Evolutionary conservation across 2,797 vertebrate species (phyloP).

Genomic region (Pipistrellus pygmaeus): DNA sequence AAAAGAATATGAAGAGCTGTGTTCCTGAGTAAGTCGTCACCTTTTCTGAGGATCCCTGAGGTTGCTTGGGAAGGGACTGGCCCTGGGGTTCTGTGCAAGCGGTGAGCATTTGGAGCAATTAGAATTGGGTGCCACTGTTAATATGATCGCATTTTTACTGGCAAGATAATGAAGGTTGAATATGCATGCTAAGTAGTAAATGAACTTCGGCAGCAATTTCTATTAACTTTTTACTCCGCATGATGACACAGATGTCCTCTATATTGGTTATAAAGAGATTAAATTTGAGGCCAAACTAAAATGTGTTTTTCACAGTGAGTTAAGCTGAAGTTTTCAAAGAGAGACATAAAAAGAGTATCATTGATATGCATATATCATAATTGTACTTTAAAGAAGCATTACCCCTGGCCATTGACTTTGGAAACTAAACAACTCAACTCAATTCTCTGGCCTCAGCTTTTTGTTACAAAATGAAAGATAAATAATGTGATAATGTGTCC

Average conservation of each 20-base stretch:
- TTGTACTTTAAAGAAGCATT: background rate
- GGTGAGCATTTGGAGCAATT: background rate
- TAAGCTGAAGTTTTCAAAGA: background rate
- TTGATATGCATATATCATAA: background rate
- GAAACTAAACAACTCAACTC: background rate
- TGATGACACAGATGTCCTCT: background rate
- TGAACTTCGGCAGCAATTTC: slow-evolving; percentile 6
- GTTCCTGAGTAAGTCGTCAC: background rate
- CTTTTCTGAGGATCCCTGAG: background rate
- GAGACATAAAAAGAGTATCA: background rate
- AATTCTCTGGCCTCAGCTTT: background rate
- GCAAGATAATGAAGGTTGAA: background rate
- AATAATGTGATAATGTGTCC: background rate
- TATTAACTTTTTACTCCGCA: background rate
- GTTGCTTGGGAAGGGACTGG: background rate
- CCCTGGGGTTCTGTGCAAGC: background rate
- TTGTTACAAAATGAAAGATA: slow-evolving; percentile 35
- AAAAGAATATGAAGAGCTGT: background rate
- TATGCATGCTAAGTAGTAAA: background rate
- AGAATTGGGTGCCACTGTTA: background rate
- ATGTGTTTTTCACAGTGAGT: background rate
- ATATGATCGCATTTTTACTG: background rate
- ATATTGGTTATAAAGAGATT: background rate
- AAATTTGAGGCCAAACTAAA: background rate
- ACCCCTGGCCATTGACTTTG: background rate